Evolutionary conservation across 2,113 vertebrate genomes (phyloP), one percentile per base, ranked within the genome.

Genomic region (Pheucticus melanocephalus): DNA sequence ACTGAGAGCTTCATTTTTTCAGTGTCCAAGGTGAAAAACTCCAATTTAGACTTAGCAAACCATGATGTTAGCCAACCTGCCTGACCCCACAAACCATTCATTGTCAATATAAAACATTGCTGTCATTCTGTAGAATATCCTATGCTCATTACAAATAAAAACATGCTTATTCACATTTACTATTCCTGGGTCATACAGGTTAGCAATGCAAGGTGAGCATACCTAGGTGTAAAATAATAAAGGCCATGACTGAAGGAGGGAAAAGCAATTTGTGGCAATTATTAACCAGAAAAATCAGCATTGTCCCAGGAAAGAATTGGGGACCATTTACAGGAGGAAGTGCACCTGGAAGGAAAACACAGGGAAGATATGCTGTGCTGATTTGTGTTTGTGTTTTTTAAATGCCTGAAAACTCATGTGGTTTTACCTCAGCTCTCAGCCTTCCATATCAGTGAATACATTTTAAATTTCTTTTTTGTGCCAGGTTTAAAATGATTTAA

Each of bases 341-440:
- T 5, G 3, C 27, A 57, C 10, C 24, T 44, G 19, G 47, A 69
- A 70, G 23, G 10, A 44, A 54, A 71, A 48, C 17, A 27, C 30
- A 14, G 1, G 3, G 20, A n/a, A 40, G n/a, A 4, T 14, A 6
- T 4, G 2, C 25, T 53, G 4, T 20, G 30, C 17, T 54, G 12
- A 1, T 69, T n/a, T 39, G 13, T 31, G 25, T 22, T 37, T 21
- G 5, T 12, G 51, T 11, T 33, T 71, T 61, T 39, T 5, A 59
- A 70, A 80, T 68, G 22, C 15, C 17, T 80, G 15, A 59, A 15
- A 59, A 66, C 15, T 86, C 27, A 13, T 2, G 4, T 35, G 7
- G n/a, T 89, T 80, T 71, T 63, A 45, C 17, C 12, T 71, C 35
- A 70, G 28, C 31, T 30, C 10, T 75, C 39, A 82, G 44, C 48